Base-by-base conservation (phyloP, 2,797 vertebrate genomes). In the Chelon labrosus region DNA sequence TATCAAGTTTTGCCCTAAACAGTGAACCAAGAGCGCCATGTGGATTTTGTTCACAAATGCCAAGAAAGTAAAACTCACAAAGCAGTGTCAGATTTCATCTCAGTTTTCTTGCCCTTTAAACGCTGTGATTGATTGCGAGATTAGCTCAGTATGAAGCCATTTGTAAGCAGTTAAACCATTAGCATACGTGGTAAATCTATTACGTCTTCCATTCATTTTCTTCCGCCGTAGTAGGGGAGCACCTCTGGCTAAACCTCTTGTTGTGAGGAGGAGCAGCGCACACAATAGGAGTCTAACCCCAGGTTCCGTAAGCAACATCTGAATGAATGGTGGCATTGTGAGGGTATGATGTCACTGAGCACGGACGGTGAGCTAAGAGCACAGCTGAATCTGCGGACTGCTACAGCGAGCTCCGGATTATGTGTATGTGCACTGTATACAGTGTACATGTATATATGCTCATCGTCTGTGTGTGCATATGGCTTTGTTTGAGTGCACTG, bases 251-350 rank as follows among this genome's bases (percentile, higher is more conserved):
- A 93, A 91, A 93, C 22, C 20, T 78, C 56, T 83, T 79, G 77
- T 84, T 70, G 77, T 81, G 77, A 82, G 79, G 86, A 86, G 69
- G 80, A 86, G 84, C 84, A 80, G 70, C 75, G 25, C 67, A 64
- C 73, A 92, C 91, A 89, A 89, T 85, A 80, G 79, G 49, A 83
- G 82, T 91, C 92, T 93, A 95, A 97, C 96, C 96, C 94, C 96
- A 95, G 95, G 95, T 96, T 97, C 96, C 97, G 95, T 95, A 86
- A 93, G 95, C 94, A 91, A 94, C 94, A 94, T 96, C 95, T 95
- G 93, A 92, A 96, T 98, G 97, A 99, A 99, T 98, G 94, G 96
- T 94, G 93, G 95, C 95, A 97, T 99, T 99, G 97, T 99, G 93
- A 82, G 86, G 65, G 91, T 94, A 91, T 98, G 97, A 99, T 96